Evolutionary conservation across 2,113 vertebrate genomes (phyloP).

Genomic region (Platichthys flesus): DNA sequence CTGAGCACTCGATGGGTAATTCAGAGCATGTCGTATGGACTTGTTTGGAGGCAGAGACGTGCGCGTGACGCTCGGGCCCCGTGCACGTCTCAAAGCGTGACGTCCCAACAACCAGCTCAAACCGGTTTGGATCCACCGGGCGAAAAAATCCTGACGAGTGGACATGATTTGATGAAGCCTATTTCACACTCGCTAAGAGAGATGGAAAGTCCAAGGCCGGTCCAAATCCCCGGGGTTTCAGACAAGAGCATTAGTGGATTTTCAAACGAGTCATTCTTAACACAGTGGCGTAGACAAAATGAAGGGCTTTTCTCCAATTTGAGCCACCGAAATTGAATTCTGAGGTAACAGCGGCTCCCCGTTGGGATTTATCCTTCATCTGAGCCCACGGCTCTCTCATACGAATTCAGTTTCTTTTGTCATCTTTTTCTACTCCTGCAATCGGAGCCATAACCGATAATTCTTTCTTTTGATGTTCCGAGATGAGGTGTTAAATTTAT

Average conservation of each 20-base stretch:
- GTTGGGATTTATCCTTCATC: slow-evolving; percentile 37
- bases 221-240: slow-evolving; percentile 60
- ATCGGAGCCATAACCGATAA: slow-evolving; percentile 8
- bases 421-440: slow-evolving; percentile 9
- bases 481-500: background rate
- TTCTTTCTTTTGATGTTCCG: slow-evolving; percentile 22
- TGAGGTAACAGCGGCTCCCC: slow-evolving; percentile 40
- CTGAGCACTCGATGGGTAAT: slow-evolving; percentile 49
- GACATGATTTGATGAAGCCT: slow-evolving; percentile 69
- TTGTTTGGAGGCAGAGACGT: slow-evolving; percentile 38
- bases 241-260: slow-evolving; percentile 57
- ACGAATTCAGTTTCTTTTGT: slow-evolving; percentile 30
- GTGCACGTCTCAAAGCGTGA: slow-evolving; percentile 51
- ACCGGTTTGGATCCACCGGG: slow-evolving; percentile 55
- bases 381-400: slow-evolving; percentile 25
- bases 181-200: slow-evolving; percentile 66
- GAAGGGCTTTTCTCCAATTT: slow-evolving; percentile 68
- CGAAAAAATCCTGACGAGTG: slow-evolving; percentile 60
- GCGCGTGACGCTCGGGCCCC: background rate
- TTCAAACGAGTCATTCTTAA: slow-evolving; percentile 60
- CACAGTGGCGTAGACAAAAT: slow-evolving; percentile 60
- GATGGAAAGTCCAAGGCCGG: slow-evolving; percentile 43
- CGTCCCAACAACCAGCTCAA: slow-evolving; percentile 46
- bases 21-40: slow-evolving; percentile 51
- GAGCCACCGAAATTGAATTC: slow-evolving; percentile 67